phyloP scores from a whole-genome alignment of 1,140 invertebrate species.

The Harlomillsia oculata region DNA sequence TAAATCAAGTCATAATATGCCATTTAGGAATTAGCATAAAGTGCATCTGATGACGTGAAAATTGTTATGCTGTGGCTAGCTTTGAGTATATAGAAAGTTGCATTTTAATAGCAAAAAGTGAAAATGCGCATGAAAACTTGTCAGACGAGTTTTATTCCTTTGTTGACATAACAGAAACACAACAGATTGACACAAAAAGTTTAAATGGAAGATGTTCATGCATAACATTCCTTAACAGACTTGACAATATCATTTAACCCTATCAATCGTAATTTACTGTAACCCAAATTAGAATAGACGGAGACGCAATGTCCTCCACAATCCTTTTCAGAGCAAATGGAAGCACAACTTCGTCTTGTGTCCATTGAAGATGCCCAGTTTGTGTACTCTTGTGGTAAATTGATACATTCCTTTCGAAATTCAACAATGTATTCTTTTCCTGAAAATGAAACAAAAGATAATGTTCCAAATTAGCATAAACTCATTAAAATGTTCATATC shows the following conservation, averaged over 20 bases:
- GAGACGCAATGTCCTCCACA: constrained; percentile 16
- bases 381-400: constrained; percentile 7
- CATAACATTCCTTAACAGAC: constrained; percentile 11
- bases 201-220: background rate
- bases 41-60: too few species aligned
- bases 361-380: constrained; percentile 21
- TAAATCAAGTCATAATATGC: too few species aligned
- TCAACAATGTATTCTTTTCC: constrained; percentile 11
- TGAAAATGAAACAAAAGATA: constrained; percentile 5
- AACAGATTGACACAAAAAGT: background rate
- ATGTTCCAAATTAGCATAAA: too few species aligned
- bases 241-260: constrained; percentile 19
- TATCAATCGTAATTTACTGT: constrained; percentile 13
- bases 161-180: background rate
- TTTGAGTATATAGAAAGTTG: background rate
- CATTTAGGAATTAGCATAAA: too few species aligned
- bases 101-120: background rate
- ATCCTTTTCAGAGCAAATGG: background rate
- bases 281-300: constrained; percentile 17
- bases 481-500: too few species aligned
- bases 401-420: constrained; percentile 14
- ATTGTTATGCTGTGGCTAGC: too few species aligned
- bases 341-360: constrained; percentile 10
- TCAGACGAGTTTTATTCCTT: background rate
- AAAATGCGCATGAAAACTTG: background rate